Base-by-base conservation (phyloP, 2,888 invertebrate genomes). In the Corbicula japonica region DNA sequence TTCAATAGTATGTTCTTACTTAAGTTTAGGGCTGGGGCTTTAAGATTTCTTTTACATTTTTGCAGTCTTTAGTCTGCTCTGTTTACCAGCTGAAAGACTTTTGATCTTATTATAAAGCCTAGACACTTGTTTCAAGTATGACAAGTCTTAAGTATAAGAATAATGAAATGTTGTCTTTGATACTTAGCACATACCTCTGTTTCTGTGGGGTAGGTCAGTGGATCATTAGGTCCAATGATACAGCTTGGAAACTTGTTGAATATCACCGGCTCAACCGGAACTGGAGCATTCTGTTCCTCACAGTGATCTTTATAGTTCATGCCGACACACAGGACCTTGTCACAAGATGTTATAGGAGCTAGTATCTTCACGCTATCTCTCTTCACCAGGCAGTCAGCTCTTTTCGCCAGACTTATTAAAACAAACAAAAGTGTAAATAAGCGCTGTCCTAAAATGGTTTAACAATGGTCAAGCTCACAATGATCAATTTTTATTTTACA, bases 301-400 rank as follows among this genome's bases (percentile, higher is more conserved):
- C 98, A 98, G 89, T 97, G 97, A 48, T 97, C 97, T 68, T 94
- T 94, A 93, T 98, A 98, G 93, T 98, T 98, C 76, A 97, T 94
- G 0, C 97, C 97, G 18, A 98, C 95, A 90, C 97, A 97, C 0
- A 96, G 95, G 0, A 98, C 95, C 93, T 98, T 98, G 89, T 97
- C 97, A 74, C 97, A 96, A 32, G 95, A 95, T 1, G 95, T 95
- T 23, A 98, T 95, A 0, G 98, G 98, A 0, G 98, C 95, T 32
- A 90, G 76, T 8, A 91, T 28, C 56, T 83, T 87, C 28, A 91
- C 82, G 50, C 76, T 74, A 28, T 87, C 77, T 73, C 88, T 71
- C 54, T 84, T 84, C n/a, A 89, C 65, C 26, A 83, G 76, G 71
- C 77, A 74, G 23, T 86, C 76, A 8, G 86, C 82, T 66, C 85